These are phyloP conservation scores for Fregata magnificens DNA, from an alignment of 2,113 vertebrate genomes.

Conservation along the genomic window DNA sequence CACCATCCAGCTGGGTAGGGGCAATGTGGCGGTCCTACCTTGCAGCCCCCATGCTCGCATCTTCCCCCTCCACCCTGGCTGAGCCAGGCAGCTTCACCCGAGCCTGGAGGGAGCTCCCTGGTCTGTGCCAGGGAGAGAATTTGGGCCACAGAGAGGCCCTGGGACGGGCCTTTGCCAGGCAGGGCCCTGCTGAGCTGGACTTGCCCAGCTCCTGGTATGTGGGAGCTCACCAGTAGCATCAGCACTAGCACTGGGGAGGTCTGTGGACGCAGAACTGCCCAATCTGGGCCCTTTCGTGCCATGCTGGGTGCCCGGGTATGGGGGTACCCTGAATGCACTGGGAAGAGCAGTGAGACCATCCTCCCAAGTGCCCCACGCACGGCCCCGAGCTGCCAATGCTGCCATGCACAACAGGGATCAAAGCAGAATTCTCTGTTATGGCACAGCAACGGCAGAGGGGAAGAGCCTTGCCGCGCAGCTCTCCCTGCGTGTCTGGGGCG, in stretches of 20 bases:
- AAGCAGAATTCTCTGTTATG: not conserved
- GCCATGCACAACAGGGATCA: accelerated
- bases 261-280: not conserved
- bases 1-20: not conserved
- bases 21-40: not conserved
- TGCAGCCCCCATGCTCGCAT: not conserved
- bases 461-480: not conserved
- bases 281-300: not conserved
- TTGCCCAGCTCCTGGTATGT: not conserved
- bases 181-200: not conserved
- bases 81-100: not conserved
- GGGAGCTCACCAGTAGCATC: not conserved
- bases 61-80: not conserved
- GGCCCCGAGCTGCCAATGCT: accelerated
- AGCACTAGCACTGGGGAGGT: not conserved
- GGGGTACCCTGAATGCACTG: too few relatives aligned
- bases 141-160: not conserved
- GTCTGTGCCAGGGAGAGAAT: not conserved
- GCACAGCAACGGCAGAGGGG: not conserved
- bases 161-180: not conserved
- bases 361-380: accelerated
- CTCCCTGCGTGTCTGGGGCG: accelerated
- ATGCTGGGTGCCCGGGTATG: not conserved
- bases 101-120: not conserved
- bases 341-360: not conserved